Percentiles rank a stretch among this genome's conserved stretches.
Evolutionary conservation across 2,888 invertebrate genomes (phyloP).

Genomic region (Cylindroiulus punctatus): DNA sequence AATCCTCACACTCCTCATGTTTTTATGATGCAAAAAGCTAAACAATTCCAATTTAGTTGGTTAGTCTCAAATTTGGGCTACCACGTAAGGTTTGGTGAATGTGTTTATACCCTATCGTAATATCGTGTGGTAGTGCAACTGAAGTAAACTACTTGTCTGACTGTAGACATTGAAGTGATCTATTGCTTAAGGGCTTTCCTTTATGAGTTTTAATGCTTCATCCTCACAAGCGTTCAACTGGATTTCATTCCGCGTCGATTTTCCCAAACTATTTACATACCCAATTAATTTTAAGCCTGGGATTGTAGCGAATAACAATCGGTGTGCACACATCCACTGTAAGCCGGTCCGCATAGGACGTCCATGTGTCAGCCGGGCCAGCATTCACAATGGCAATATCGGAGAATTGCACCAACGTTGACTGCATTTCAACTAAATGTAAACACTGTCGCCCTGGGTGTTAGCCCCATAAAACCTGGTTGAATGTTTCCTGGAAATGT

Average conservation of each 20-base stretch:
- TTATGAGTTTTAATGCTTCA: background rate
- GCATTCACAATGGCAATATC: constrained; percentile 1
- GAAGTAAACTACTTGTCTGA: background rate
- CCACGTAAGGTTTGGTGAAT: too few species aligned
- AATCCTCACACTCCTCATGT: too few species aligned
- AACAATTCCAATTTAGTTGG: too few species aligned
- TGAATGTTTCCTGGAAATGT: constrained; percentile 52
- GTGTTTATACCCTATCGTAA: background rate
- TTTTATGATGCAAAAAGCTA: too few species aligned
- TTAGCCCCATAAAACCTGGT: constrained; percentile 48
- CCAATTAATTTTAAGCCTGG: constrained; percentile 7
- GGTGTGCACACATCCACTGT: background rate
- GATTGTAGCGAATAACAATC: background rate
- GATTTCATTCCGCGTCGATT: background rate
- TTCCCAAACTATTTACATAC: background rate
- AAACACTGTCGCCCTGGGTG: constrained; percentile 52
- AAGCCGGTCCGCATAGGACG: background rate
- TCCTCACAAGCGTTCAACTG: background rate
- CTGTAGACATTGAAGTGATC: background rate
- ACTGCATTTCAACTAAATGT: constrained; percentile 52
- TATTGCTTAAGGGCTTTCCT: background rate
- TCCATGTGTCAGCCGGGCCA: background rate
- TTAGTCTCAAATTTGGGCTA: too few species aligned
- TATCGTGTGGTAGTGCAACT: background rate
- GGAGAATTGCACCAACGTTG: constrained; percentile 42